A percentile compares a stretch with the other conserved stretches of the same genome.
Conservation (phyloP, 2,797 vertebrate species). For the Coregonus sp. region DNA sequence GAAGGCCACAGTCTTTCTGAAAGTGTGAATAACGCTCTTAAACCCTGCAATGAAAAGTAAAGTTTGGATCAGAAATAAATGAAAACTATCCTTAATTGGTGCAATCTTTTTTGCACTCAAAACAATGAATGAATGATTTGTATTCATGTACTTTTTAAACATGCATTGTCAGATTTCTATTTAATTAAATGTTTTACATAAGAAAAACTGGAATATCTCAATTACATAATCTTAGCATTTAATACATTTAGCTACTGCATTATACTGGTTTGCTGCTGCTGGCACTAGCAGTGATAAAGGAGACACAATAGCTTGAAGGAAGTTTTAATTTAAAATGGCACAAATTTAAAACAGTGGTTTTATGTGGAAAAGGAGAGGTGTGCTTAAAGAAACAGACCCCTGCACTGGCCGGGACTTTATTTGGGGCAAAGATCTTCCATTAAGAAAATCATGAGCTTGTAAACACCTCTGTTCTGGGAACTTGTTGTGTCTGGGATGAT, state of each 20-base stretch:
- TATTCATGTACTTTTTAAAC: constrained; percentile 1
- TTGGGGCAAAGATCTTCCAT: constrained; percentile 75
- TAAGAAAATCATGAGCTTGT: constrained; percentile 75
- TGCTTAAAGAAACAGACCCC: constrained; percentile 60
- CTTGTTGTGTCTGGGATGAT: constrained; percentile 60
- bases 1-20: constrained; percentile 18
- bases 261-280: background rate
- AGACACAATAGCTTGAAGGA: constrained; percentile 42
- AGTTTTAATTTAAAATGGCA: constrained; percentile 50
- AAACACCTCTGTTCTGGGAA: constrained; percentile 70
- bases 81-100: background rate
- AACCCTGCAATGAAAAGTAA: constrained; percentile 29
- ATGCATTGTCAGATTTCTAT: background rate
- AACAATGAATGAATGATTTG: background rate
- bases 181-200: too few relatives aligned
- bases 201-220: too few relatives aligned
- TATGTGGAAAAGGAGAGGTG: constrained; percentile 74
- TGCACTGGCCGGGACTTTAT: constrained; percentile 67
- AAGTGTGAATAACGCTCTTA: constrained; percentile 19
- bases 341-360: constrained; percentile 58
- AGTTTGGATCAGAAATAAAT: constrained; percentile 2
- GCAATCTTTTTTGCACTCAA: background rate
- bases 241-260: constrained; percentile 6
- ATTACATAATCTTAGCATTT: too few relatives aligned
- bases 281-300: background rate